Evolutionary conservation across 2,797 vertebrate species (phyloP), one percentile per base, ranked within the genome.

Genomic region (Cheracebus regulus): DNA sequence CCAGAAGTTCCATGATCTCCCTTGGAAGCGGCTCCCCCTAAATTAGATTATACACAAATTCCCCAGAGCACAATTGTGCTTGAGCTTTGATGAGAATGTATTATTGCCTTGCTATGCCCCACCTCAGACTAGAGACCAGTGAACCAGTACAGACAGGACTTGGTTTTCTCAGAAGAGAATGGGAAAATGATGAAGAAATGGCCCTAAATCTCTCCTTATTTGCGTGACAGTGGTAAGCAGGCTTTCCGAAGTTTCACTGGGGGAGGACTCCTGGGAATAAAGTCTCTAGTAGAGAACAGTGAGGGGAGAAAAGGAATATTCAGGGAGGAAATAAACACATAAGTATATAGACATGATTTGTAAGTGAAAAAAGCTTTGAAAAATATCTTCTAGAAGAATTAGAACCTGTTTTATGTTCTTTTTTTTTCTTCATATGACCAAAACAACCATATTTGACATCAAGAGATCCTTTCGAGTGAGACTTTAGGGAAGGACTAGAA

Each of bases 331-430:
- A 97, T 88, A 94, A 97, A 87, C 79, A 97, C 48, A 55, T 97
- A 94, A 91, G 96, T 86, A 82, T 70, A 72, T 90, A 79, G 89
- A 81, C 10, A 97, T 88, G 75, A 87, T 80, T 98, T 98, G 97
- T 97, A 97, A 98, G 86, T 90, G 85, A 97, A 97, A 36, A 0
- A 96, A 92, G 78, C 93, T 98, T 98, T 98, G 97, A 98, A 98
- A 97, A 98, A 83, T 81, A 88, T 57, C 72, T 95, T 48, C 83
- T 94, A 73, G 95, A 98, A 95, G 73, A 93, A 93, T 96, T 96
- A 97, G 61, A 96, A 79, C 46, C 44, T 97, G 30, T 85, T 98
- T 96, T 83, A 90, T 97, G 4, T 41, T 82, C 72, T 2, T 58
- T 28, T 97, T 97, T 88, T 86, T 8, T 85, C 93, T 72, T 55